Base-by-base conservation (phyloP, 2,113 vertebrate species). In the Archocentrus centrarchus region DNA sequence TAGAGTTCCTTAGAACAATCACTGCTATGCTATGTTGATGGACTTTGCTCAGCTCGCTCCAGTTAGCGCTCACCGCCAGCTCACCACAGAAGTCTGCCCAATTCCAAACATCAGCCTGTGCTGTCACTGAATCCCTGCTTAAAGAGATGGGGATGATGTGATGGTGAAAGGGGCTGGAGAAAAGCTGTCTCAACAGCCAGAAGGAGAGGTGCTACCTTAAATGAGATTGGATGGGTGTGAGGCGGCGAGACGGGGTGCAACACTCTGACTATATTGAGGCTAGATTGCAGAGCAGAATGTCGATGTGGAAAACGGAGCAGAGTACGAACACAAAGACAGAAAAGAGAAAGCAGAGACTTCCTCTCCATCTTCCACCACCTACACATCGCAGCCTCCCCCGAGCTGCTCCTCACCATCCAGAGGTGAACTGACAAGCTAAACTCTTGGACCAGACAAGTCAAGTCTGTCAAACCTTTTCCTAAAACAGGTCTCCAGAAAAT, bases 1-100 rank as follows among this genome's bases (percentile, higher is more conserved):
- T 60, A 35, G 44, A 75, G 75, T 60, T 91, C 79, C 79, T 93
- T 83, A 89, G 58, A 93, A 70, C 84, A 86, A 87, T 92, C 83
- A 84, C 22, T 41, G 7, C 53, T n/a, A 60, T 39, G 47, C 76
- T 17, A 30, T 27, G 66, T 83, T 93, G 92, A 94, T 63, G 80
- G 81, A 64, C 77, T 59, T 66, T 63, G 85, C 89, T 83, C 55
- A 59, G 68, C 44, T 79, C 53, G 82, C 76, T 84, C 80, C 79
- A 75, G 84, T 91, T 81, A 89, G 79, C 73, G 32, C 44, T 78
- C 15, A 73, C 88, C 86, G 88, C 59, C 57, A 88, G 88, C 81
- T 88, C 83, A 66, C 63, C 22, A 47, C 53, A 83, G 62, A 86
- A 44, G 77, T 88, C 77, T 64, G 59, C 83, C 75, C 86, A 77